Base-by-base conservation (phyloP, 2,797 vertebrate species). In the Thaleichthys pacificus region DNA sequence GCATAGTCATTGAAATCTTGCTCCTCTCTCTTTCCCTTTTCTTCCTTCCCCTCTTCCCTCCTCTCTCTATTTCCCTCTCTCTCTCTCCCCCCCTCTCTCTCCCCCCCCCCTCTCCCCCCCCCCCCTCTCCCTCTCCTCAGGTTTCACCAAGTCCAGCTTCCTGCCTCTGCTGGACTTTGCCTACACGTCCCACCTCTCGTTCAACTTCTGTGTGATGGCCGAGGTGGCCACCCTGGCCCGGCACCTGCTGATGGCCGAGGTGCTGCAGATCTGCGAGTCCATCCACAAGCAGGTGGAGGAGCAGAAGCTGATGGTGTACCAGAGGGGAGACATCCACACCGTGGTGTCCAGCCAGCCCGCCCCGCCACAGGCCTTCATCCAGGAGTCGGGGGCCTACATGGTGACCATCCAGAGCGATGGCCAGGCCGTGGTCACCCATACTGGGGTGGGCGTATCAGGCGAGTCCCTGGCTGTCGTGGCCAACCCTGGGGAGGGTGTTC, bases 241-340 rank as follows among this genome's bases (percentile, higher is more conserved):
- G 0, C 96, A 99, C 84, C 90, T 99, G 80, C 93, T 96, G 75
- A 99, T 99, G 98, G 89, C 93, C 0, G 97, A 99, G 84, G 98
- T 99, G 69, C 88, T 99, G 60, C 95, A 97, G 91, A 96, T 99
- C 56, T 99, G 98, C 54, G 97, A 99, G 90, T 94, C 93, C 0
- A 95, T 99, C 63, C 98, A 99, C 81, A 98, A 97, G 73, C 93
- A 98, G 83, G 96, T 99, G 93, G 97, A 99, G 86, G 95, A 97
- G 68, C 96, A 98, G 82, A 96, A 95, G 86, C 92, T 99, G 58
- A 97, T 93, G 0, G 95, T 99, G 22, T 99, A 98, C 79, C 96
- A 98, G 73, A 95, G 94, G 71, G 96, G 96, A 65, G 95, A 96
- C 70, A 91, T 96, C 74, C 96, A 98, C 79, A 95, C 96, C 0